These are phyloP conservation scores for Microtus pennsylvanicus DNA, from an alignment of 2,113 vertebrate genomes.

Conservation along the genomic window DNA sequence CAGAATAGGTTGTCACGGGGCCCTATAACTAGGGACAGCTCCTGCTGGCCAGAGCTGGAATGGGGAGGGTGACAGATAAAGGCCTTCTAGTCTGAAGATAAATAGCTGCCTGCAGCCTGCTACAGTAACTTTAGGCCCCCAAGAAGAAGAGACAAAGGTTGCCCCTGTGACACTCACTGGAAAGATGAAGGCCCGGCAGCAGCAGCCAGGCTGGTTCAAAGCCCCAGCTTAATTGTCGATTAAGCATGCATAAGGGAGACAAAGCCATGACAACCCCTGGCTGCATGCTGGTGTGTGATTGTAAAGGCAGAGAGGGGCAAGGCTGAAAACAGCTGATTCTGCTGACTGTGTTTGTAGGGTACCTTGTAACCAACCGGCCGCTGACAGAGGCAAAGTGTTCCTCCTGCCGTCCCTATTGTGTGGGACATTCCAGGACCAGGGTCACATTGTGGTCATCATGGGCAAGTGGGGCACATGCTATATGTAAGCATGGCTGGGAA, in stretches of 20 bases:
- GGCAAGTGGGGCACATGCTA: conserved; percentile 64
- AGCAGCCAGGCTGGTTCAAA: conserved; percentile 89
- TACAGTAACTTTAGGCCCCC: conserved; percentile 93
- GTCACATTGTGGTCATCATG: conserved; percentile 88
- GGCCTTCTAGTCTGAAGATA: conserved; percentile 92
- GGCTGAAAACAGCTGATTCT: conserved; percentile 98
- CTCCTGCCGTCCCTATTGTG: conserved; percentile 85
- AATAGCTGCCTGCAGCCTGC: conserved; percentile 90
- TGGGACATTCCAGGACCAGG: conserved; percentile 88
- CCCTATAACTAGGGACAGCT: conserved; percentile 89
- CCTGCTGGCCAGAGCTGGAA: conserved; percentile 92
- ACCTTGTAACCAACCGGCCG: conserved; percentile 95
- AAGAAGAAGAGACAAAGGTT: conserved; percentile 94
- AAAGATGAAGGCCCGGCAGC: conserved; percentile 94
- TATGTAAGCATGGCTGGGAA: neutral
- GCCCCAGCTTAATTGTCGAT: conserved; percentile 97
- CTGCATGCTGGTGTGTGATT: conserved; percentile 94
- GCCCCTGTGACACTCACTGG: conserved; percentile 89
- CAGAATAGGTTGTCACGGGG: conserved; percentile 86
- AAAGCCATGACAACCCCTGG: conserved; percentile 94
- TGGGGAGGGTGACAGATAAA: conserved; percentile 88
- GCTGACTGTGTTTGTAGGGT: conserved; percentile 94
- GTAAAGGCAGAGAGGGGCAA: conserved; percentile 88
- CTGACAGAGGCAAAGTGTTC: conserved; percentile 86
- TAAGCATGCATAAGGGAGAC: conserved; percentile 97